Evolutionary conservation across 1,140 invertebrate genomes (phyloP).

Genomic region (Drosophila eugracilis): DNA sequence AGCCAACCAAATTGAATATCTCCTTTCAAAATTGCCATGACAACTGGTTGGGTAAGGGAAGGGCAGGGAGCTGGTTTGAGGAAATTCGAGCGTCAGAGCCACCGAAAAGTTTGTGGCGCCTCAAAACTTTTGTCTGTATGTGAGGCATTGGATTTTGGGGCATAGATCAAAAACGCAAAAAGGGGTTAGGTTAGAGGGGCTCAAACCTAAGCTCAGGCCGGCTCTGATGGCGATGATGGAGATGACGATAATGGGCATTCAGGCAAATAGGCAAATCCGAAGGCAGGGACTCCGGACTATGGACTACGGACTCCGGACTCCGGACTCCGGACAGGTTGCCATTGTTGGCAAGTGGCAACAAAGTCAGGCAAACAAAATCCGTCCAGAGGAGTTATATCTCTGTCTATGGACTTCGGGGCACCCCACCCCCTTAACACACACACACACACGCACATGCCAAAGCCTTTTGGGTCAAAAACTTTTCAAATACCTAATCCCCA

Average conservation of each 20-base stretch:
- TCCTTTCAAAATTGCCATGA: conserved; percentile 54
- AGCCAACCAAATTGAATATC: conserved; percentile 65
- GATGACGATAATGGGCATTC: conserved; percentile 77
- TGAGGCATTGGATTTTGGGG: conserved; percentile 45
- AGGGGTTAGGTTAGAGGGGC: conserved; percentile 40
- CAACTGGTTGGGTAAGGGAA: too few relatives aligned
- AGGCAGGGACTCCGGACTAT: conserved; percentile 27
- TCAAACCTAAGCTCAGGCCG: conserved; percentile 31
- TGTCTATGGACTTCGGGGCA: conserved; percentile 45
- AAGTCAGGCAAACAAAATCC: conserved; percentile 80
- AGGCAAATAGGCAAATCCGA: conserved; percentile 72
- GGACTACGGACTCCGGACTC: conserved; percentile 1
- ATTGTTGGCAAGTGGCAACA: conserved; percentile 80
- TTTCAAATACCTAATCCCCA: conserved; percentile 80
- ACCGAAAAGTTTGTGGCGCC: conserved; percentile 58
- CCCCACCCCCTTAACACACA: conserved; percentile 7
- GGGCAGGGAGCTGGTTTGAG: neutral
- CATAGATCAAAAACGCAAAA: conserved; percentile 76
- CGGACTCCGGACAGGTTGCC: conserved; percentile 54
- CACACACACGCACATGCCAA: conserved; percentile 28
- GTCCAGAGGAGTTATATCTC: conserved; percentile 55
- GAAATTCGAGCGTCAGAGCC: conserved; percentile 2
- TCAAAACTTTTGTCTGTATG: conserved; percentile 52
- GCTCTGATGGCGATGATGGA: conserved; percentile 58
- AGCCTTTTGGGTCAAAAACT: conserved; percentile 81